Percentiles rank a stretch among this genome's conserved stretches.
phyloP scores from a whole-genome alignment of 1,140 invertebrate genomes.

The Drosophila sucinea region DNA sequence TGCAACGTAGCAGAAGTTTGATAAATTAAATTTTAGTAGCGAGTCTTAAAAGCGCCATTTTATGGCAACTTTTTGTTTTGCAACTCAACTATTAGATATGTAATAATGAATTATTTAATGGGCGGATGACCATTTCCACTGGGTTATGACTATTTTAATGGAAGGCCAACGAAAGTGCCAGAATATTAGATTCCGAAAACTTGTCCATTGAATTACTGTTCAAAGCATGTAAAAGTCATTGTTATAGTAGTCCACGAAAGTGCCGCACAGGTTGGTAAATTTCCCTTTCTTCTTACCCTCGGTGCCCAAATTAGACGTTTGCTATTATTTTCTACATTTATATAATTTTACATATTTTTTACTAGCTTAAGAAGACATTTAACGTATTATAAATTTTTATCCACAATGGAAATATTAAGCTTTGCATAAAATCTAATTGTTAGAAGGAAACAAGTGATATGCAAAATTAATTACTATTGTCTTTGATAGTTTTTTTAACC shows the following conservation, averaged over 20 bases:
- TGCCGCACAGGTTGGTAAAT: neutral
- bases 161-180: conserved; percentile 1
- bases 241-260: no score
- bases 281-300: neutral
- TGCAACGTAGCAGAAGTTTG: conserved; percentile 68
- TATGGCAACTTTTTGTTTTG: conserved; percentile 28
- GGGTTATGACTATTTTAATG: conserved; percentile 1
- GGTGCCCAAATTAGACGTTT: no score
- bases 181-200: neutral
- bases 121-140: conserved; percentile 4
- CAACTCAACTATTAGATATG: conserved; percentile 54
- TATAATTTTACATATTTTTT: no score
- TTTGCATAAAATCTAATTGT: no score
- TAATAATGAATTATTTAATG: conserved; percentile 62
- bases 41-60: conserved; percentile 39
- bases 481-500: no score
- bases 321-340: no score
- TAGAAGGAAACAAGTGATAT: no score
- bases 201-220: neutral
- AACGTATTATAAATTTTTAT: no score
- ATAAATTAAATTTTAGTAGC: conserved; percentile 64
- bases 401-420: no score
- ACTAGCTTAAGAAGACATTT: no score
- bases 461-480: no score
- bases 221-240: neutral